phyloP scores from a whole-genome alignment of 2,797 vertebrate species.

The Agapornis canus region DNA sequence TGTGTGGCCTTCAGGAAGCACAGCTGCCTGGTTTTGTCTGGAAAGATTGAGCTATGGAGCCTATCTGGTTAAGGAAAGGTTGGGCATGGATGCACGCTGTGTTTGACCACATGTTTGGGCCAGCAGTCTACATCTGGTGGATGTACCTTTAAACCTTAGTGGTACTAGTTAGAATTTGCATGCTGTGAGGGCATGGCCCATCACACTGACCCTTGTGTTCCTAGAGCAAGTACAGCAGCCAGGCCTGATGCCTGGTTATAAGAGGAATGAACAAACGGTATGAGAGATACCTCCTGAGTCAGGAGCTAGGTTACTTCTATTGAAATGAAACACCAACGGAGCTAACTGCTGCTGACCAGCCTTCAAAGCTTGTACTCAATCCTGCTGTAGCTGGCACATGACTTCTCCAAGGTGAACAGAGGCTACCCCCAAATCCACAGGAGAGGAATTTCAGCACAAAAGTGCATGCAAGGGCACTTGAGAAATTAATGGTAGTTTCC shows the following conservation, averaged over 20 bases:
- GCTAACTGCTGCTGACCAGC: neutral
- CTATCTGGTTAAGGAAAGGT: neutral
- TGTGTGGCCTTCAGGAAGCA: neutral
- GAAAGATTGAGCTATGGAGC: neutral
- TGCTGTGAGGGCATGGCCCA: neutral
- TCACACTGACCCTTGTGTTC: neutral
- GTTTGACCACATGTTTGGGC: neutral
- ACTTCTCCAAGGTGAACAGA: neutral
- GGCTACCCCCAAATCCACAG: neutral
- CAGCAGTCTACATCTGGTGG: neutral
- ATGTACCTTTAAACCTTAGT: neutral
- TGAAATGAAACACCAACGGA: neutral
- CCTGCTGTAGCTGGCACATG: neutral
- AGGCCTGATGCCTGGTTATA: neutral
- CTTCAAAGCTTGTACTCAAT: neutral
- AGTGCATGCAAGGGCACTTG: neutral
- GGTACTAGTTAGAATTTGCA: neutral
- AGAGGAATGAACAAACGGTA: neutral
- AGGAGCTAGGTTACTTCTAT: neutral
- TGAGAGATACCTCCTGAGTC: neutral
- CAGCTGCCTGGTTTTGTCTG: rapidly evolving
- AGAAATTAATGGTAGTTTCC: neutral
- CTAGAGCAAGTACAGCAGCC: neutral
- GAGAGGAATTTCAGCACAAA: neutral
- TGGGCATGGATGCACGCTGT: neutral